phyloP scores from a whole-genome alignment of 2,113 vertebrate genomes.

The Lamprotornis superbus region DNA sequence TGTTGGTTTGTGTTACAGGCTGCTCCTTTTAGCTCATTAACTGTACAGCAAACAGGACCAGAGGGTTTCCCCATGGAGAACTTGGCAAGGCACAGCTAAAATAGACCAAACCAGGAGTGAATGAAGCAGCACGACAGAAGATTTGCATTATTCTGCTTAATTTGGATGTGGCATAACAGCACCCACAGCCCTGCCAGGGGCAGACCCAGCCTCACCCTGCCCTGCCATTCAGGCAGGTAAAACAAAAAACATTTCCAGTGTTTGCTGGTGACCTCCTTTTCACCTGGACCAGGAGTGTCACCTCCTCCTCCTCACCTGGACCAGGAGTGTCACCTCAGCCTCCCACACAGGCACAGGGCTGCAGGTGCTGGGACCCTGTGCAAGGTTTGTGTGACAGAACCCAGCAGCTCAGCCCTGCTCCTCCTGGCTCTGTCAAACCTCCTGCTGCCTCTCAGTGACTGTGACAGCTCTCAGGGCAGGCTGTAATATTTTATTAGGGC shows the following conservation, averaged over 20 bases:
- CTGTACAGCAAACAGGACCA: neutral
- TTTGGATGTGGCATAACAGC: neutral
- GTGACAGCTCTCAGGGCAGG: neutral
- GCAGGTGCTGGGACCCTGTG: neutral
- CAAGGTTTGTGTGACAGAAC: neutral
- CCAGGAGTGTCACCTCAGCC: neutral
- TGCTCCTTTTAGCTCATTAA: neutral
- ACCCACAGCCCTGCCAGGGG: neutral
- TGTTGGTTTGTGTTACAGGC: neutral
- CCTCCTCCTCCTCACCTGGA: neutral
- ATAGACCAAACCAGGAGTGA: neutral
- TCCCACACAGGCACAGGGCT: neutral
- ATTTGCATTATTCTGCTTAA: neutral
- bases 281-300: neutral
- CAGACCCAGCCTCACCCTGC: rapidly evolving
- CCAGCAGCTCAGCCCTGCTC: neutral
- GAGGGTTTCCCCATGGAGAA: neutral
- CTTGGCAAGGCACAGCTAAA: neutral
- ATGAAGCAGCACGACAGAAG: neutral
- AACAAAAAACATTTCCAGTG: neutral
- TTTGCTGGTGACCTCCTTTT: neutral
- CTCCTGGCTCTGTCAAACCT: neutral
- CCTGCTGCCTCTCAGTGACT: neutral
- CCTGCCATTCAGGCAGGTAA: neutral
- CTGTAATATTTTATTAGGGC: neutral